Conservation (phyloP, 2,113 vertebrate genomes). For the Puffinus mauretanicus region DNA sequence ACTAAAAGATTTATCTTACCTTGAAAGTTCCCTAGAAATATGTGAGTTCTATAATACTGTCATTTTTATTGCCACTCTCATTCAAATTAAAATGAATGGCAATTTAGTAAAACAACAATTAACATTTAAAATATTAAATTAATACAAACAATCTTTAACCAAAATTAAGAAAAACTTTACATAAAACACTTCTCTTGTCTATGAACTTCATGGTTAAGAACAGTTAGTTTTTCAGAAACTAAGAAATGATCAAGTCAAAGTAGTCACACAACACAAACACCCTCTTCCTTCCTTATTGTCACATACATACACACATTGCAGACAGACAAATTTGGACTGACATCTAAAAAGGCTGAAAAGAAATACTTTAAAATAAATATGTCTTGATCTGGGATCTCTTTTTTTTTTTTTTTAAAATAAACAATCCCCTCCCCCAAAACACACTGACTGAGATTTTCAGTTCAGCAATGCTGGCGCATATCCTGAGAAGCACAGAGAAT, state of each 20-base stretch:
- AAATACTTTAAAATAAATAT: not conserved
- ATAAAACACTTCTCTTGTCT: not conserved
- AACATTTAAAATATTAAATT: not conserved
- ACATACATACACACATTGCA: not conserved
- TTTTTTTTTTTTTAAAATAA: not conserved
- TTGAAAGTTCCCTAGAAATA: not conserved
- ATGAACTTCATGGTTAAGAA: not conserved
- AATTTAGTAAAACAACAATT: not conserved
- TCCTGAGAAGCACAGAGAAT: not conserved
- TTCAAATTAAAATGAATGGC: not conserved
- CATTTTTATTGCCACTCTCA: not conserved
- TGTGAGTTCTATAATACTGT: not conserved
- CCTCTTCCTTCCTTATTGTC: not conserved
- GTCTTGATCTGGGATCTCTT: not conserved
- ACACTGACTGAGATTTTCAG: not conserved
- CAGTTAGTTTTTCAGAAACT: not conserved
- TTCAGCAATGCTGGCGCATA: not conserved
- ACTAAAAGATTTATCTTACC: not conserved
- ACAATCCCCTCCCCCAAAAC: not conserved
- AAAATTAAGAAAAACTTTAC: not conserved
- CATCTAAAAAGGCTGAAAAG: not conserved
- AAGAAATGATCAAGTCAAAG: not conserved
- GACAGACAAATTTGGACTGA: not conserved
- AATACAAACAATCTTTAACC: not conserved
- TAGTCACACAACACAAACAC: not conserved